A percentile compares a stretch with the other conserved stretches of the same genome.
phyloP scores from a whole-genome alignment of 2,113 vertebrate genomes.

The Sakesphorus luctuosus region DNA sequence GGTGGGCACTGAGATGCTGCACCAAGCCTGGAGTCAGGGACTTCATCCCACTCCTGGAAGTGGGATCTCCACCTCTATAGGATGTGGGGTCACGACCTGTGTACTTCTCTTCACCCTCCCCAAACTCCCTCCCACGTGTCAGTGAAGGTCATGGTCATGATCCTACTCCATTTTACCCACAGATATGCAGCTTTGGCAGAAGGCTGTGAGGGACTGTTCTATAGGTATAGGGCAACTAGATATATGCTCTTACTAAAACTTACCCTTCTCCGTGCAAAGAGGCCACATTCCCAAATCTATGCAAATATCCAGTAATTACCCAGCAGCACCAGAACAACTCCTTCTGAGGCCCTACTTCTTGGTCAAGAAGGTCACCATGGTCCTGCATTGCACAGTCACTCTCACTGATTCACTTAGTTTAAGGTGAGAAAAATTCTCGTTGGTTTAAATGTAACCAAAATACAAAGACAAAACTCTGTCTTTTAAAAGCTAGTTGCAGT shows the following conservation, averaged over 20 bases:
- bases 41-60: background rate
- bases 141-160: background rate
- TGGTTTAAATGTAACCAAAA: background rate
- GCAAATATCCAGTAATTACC: background rate
- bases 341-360: background rate
- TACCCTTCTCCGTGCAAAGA: background rate
- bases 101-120: background rate
- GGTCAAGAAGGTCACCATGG: background rate
- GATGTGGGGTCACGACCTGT: too few species aligned
- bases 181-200: background rate
- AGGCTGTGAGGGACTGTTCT: accelerated
- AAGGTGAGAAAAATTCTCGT: background rate
- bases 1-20: background rate
- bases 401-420: background rate
- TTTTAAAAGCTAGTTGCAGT: background rate
- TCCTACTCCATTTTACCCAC: background rate
- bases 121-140: background rate
- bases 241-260: background rate
- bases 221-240: background rate
- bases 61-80: background rate
- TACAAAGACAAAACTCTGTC: background rate
- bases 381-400: background rate
- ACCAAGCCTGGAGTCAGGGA: background rate
- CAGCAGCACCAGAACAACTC: background rate
- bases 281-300: background rate